phyloP scores from a whole-genome alignment of 2,888 invertebrate genomes.

The Neoaliturus tenellus region DNA sequence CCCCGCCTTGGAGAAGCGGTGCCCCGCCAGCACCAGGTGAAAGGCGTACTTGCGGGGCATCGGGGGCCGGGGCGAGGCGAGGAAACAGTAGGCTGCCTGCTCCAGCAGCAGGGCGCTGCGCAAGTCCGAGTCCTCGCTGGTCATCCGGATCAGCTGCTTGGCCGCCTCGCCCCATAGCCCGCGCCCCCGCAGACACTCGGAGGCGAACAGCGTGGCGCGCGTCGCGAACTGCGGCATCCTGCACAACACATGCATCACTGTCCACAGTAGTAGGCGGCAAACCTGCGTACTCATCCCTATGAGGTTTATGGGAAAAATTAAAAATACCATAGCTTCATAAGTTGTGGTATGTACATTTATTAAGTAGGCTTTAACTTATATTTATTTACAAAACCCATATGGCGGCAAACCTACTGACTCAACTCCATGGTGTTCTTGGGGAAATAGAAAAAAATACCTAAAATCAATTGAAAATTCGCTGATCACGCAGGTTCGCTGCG shows the following conservation, averaged over 20 bases:
- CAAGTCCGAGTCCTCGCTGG: conserved; percentile 97
- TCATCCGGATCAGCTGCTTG: conserved; percentile 95
- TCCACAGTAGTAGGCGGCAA: too few relatives aligned
- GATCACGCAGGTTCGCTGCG: too few relatives aligned
- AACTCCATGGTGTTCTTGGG: too few relatives aligned
- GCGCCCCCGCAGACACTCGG: conserved; percentile 88
- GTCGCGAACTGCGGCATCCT: conserved; percentile 96
- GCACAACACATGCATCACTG: not conserved
- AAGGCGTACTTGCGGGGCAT: conserved; percentile 97
- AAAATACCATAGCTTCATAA: too few relatives aligned
- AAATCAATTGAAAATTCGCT: too few relatives aligned
- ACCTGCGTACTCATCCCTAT: too few relatives aligned
- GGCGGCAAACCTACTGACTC: too few relatives aligned
- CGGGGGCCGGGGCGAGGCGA: conserved; percentile 79
- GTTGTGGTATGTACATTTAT: too few relatives aligned
- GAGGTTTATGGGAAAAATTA: too few relatives aligned
- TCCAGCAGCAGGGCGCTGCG: conserved; percentile 95
- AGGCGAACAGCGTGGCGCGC: conserved; percentile 91
- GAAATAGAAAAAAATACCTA: too few relatives aligned
- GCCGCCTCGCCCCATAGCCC: conserved; percentile 94
- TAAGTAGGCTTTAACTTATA: too few relatives aligned
- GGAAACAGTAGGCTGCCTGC: conserved; percentile 96
- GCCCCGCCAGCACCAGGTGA: conserved; percentile 97
- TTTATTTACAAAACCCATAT: too few relatives aligned
- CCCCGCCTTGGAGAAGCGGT: conserved; percentile 94